Base-by-base conservation (phyloP, 2,888 invertebrate species). In the Pycnomerus fuliginosus region DNA sequence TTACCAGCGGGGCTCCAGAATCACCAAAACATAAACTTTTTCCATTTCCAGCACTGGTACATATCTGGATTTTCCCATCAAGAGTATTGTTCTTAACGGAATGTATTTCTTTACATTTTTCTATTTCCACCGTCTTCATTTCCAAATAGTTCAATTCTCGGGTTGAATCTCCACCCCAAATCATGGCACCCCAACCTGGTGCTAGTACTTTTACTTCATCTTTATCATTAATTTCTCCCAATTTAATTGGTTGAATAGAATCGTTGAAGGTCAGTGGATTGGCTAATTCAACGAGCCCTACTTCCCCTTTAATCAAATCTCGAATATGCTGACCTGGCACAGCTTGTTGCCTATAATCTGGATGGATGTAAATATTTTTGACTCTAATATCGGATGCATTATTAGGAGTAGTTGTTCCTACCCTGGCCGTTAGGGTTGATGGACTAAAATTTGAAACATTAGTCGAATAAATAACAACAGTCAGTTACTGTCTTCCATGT, bases 11-110 rank as follows among this genome's bases (percentile, higher is more conserved):
- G 2, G 20, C 28, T 2, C 37, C 37, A 2, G 37, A 37, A 20
- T 37, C 28, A 3, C 37, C 37, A 37, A 28, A 29, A 37, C 37
- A 37, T 3, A 29, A 13, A 17, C 7, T 35, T 3, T 13, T 24
- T 7, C 24, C 24, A 4, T 3, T 11, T 16, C 25, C n/a, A 10
- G 16, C 22, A 14, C n/a, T 2, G 4, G 13, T 29, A 29, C 37
- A 37, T 22, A 37, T 37, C 3, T 37, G 37, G 12, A 5, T 20
- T 11, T 20, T 22, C 10, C 13, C 2, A 29, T 37, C 37, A 1
- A 37, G 28, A 7, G 15, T 17, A n/a, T 37, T 37, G 3, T 28
- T 17, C 3, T 11, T 12, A 8, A 3, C 3, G 1, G n/a, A 3
- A 10, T 37, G 37, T 7, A 28, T 12, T 15, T 10, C 5, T 12